Conservation (phyloP, 2,113 vertebrate genomes). For the Hyla sarda region DNA sequence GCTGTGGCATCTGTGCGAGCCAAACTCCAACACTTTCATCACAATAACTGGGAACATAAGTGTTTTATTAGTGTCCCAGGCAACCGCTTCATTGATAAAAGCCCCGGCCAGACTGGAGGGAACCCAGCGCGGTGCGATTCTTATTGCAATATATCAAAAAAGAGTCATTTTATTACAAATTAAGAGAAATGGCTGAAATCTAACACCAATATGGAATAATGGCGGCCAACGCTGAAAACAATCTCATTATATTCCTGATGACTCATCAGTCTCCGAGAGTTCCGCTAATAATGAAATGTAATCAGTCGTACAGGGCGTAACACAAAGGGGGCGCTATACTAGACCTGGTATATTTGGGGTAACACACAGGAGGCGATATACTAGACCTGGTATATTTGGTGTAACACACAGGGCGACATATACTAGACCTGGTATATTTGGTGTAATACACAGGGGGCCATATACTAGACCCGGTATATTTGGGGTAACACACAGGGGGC, state of each 20-base stretch:
- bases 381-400: too few relatives aligned
- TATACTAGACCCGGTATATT: too few relatives aligned
- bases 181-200: conserved; percentile 25
- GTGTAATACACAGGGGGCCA: too few relatives aligned
- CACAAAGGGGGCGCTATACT: neutral
- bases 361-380: too few relatives aligned
- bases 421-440: too few relatives aligned
- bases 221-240: neutral
- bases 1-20: conserved; percentile 52
- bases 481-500: too few relatives aligned
- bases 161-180: conserved; percentile 34
- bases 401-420: too few relatives aligned
- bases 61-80: conserved; percentile 57
- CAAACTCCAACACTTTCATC: conserved; percentile 53
- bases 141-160: conserved; percentile 30
- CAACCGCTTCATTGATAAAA: conserved; percentile 49
- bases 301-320: neutral
- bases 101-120: conserved; percentile 6
- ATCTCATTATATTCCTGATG: neutral
- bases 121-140: neutral
- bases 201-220: conserved; percentile 11
- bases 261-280: conserved; percentile 4
- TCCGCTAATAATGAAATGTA: conserved; percentile 1
- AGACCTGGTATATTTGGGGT: neutral
- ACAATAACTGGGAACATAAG: conserved; percentile 48